Evolutionary conservation across 64 coral and sea anemone species (phyloP), one percentile per base, ranked within the genome.

Genomic region (Actinia tenebrosa): DNA sequence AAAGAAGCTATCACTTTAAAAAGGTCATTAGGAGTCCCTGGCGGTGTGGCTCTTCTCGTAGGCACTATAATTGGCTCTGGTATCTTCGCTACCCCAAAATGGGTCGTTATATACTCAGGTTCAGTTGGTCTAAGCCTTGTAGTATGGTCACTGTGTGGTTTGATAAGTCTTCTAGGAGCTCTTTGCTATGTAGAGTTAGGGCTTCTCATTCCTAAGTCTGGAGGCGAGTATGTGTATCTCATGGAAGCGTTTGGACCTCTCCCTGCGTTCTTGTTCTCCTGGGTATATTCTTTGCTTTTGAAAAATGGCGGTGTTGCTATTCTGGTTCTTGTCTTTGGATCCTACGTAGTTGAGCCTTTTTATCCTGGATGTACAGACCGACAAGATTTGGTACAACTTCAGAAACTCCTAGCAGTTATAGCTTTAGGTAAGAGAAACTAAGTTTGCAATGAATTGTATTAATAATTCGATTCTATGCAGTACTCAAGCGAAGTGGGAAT

Each of bases 1-100:
- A 30, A 25, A 42, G 13, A 81, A 53, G 79, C 16, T 68, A 69
- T 86, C 84, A 86, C 89, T 50, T 25, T 85, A 37, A 71, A 77
- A 53, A 60, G 71, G 43, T 91, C 83, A 27, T 44, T 85, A 18
- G 89, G 89, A 11, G 25, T 91, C 14, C 89, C 72, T 19, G 77
- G 83, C 1, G 89, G 89, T 11, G 89, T 91, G 4, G 62, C 83
- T 10, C 84, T 91, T 46, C 89, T 91, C 54, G 83, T 91, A 26
- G 89, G 89, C 5, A 91, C 72, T 1, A 91, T 91, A 1, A 91
- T 91, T 13, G 89, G 89, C 52, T 91, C 89, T 0, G 89, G 89
- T 17, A 91, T 91, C 7, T 91, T 91, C 43, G 89, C 89, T 22
- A 91, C 89, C 16, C 89, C 89, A 20, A 91, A 79, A 86, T 91